Evolutionary conservation across 1,140 invertebrate species (phyloP), one percentile per base, ranked within the genome.

Genomic region (Drosophila malerkotliana): DNA sequence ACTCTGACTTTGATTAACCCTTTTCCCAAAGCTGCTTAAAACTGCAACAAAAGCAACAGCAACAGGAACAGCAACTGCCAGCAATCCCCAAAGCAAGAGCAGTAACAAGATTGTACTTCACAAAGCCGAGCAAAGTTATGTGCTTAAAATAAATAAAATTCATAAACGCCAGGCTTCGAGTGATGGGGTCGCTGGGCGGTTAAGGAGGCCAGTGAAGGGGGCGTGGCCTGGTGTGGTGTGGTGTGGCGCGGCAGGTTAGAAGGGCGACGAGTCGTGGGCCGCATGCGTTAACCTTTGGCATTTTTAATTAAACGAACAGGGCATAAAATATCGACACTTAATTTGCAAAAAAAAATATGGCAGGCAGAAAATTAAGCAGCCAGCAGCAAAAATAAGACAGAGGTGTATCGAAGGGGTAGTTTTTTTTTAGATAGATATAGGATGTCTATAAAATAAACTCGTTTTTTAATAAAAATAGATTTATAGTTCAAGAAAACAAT

Each of bases 291-390:
- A 88, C 82, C 82, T 87, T 87, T 87, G 83, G 83, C 82, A 87
- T 87, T 87, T 87, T 87, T 87, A 87, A 88, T 87, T 88, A 87
- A 87, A 72, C 78, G 82, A 82, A 82, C 74, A 87, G 76, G 66
- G 85, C 83, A 88, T 87, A 87, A 87, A 88, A 87, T 87, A 87
- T 87, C 82, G 82, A 87, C 82, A 87, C 82, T 87, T 88, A 81
- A 87, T 88, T 87, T 87, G 82, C 83, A 81, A 81, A 78, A 82
- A 78, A 56, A 78, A 74, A 66, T 55, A 75, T 87, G 77, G 74
- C 83, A 72, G 71, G 79, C 83, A 76, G 75, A 78, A 88, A 88
- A 82, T 88, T 75, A 82, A 88, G 83, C 82, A 78, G 83, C 60
- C 73, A 68, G 61, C 52, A 60, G 76, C 53, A 59, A 57, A 57